phyloP scores from a whole-genome alignment of 2,797 vertebrate genomes.

The Bradypodion ventrale region DNA sequence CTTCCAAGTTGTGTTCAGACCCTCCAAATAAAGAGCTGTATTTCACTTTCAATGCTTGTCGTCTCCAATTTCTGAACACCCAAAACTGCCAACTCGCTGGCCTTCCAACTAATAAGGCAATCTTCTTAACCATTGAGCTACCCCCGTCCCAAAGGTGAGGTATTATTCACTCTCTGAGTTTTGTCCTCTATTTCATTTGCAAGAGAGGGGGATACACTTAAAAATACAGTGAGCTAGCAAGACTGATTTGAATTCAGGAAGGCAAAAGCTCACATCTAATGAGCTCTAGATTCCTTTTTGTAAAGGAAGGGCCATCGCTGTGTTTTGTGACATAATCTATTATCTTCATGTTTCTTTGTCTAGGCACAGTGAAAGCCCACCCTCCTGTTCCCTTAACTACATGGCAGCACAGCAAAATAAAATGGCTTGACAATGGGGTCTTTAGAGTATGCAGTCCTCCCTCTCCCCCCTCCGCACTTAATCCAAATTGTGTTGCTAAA shows the following conservation, averaged over 20 bases:
- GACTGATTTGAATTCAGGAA: slow-evolving; percentile 67
- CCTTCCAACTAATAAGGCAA: too few species aligned
- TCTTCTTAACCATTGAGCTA: too few species aligned
- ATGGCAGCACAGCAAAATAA: slow-evolving; percentile 44
- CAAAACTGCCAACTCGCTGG: too few species aligned
- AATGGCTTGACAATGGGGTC: slow-evolving; percentile 20
- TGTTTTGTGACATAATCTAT: slow-evolving; percentile 70
- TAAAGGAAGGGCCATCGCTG: slow-evolving; percentile 63
- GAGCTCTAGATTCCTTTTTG: slow-evolving; percentile 67
- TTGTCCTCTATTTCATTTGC: not conserved
- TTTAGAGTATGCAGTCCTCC: slow-evolving; percentile 44
- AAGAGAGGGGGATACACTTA: not conserved
- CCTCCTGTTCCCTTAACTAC: slow-evolving; percentile 39
- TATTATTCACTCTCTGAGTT: not conserved
- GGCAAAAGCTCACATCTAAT: slow-evolving; percentile 74
- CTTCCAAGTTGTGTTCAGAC: too few species aligned
- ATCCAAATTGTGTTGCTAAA: slow-evolving; percentile 40
- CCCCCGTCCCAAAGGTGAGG: too few species aligned
- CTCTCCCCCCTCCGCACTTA: slow-evolving; percentile 32
- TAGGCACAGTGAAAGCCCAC: slow-evolving; percentile 31
- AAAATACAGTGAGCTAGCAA: slow-evolving; percentile 44
- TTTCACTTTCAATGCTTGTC: too few species aligned
- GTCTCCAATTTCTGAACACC: too few species aligned
- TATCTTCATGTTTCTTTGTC: slow-evolving; percentile 60
- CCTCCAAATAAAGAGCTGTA: too few species aligned